These are phyloP conservation scores for Acrocephalus scirpaceus DNA, from an alignment of 2,797 vertebrate species.

Conservation along the genomic window DNA sequence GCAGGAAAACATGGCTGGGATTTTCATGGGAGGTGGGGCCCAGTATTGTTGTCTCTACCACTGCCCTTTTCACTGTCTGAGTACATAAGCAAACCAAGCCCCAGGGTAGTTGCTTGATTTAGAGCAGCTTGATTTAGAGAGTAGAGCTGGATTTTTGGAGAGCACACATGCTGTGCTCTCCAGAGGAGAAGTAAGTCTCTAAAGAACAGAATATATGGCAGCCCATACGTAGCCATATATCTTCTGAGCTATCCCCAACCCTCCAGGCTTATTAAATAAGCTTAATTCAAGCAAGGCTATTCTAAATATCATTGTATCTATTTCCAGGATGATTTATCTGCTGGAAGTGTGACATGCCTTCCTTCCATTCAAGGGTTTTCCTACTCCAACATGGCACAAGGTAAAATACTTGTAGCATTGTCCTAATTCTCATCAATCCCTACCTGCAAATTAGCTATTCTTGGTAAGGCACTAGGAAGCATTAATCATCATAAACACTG, in stretches of 20 bases:
- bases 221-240: background rate
- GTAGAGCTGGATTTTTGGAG: background rate
- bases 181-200: background rate
- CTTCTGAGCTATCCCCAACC: background rate
- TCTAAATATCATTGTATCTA: constrained; percentile 5
- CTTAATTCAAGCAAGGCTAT: background rate
- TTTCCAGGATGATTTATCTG: background rate
- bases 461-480: background rate
- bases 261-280: background rate
- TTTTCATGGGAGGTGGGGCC: background rate
- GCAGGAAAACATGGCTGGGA: background rate
- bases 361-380: background rate
- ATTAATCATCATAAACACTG: background rate
- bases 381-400: background rate
- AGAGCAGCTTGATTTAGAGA: constrained; percentile 14
- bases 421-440: background rate
- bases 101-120: constrained; percentile 2
- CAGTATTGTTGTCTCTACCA: background rate
- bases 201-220: background rate
- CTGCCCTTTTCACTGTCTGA: background rate
- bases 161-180: background rate
- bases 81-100: background rate
- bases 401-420: background rate
- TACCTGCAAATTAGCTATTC: background rate
- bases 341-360: background rate